Percentiles rank a stretch among this genome's conserved stretches.
phyloP scores from a whole-genome alignment of 2,797 vertebrate genomes.

The Microctenopoma steveboyesi region DNA sequence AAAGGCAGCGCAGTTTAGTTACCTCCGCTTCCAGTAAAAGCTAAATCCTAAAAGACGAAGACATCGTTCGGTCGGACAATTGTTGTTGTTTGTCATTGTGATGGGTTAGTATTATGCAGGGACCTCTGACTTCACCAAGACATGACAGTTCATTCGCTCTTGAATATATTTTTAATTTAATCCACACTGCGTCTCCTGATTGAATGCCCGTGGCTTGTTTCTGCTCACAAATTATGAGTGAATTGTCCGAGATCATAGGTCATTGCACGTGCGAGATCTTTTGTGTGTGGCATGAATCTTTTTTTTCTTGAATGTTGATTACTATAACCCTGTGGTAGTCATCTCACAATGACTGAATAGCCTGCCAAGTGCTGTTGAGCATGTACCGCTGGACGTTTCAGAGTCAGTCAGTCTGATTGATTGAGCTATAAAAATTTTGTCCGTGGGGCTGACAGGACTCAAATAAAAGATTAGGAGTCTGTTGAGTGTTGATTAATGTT shows the following conservation, averaged over 20 bases:
- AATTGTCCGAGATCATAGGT: conserved; percentile 36
- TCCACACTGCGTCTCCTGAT: conserved; percentile 32
- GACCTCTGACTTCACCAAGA: conserved; percentile 26
- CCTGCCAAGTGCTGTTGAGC: conserved; percentile 48
- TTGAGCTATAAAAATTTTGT: conserved; percentile 79
- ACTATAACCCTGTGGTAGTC: conserved; percentile 39
- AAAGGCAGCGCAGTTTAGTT: neutral
- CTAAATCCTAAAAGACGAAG: conserved; percentile 1
- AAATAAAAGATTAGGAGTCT: conserved; percentile 75
- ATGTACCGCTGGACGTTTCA: conserved; percentile 63
- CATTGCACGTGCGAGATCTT: conserved; percentile 4
- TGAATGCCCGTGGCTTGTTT: conserved; percentile 37
- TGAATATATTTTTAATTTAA: conserved; percentile 31
- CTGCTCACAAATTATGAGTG: conserved; percentile 31
- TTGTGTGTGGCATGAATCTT: conserved; percentile 7
- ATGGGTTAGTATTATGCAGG: conserved; percentile 27
- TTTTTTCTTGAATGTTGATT: conserved; percentile 38
- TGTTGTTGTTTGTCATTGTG: conserved; percentile 1
- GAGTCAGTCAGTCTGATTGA: conserved; percentile 75
- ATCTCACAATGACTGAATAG: conserved; percentile 45
- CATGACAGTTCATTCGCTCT: conserved; percentile 20
- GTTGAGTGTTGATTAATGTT: conserved; percentile 78
- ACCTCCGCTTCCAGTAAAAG: neutral
- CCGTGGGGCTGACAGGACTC: conserved; percentile 68
- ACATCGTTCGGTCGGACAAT: neutral